Conservation (phyloP, 2,888 invertebrate genomes). For the Drosophila suboccidentalis region DNA sequence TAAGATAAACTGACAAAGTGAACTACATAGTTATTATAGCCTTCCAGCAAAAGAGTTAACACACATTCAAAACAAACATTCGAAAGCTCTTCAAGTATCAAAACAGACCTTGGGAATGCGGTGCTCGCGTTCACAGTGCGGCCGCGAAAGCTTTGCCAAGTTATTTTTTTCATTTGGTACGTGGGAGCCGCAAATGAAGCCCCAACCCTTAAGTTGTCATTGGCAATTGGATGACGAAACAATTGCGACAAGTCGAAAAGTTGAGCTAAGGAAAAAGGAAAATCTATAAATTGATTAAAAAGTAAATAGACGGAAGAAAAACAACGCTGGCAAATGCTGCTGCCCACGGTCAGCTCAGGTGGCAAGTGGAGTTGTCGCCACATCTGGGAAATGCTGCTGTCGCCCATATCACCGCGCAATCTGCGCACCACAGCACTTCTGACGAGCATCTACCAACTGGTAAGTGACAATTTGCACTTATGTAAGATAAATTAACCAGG, state of each 20-base stretch:
- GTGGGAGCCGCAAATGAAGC: constrained; percentile 49
- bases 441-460: constrained; percentile 85
- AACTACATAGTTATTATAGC: not conserved
- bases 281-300: constrained; percentile 78
- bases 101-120: constrained; percentile 65
- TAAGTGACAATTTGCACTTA: constrained; percentile 64
- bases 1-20: not conserved
- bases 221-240: constrained; percentile 75
- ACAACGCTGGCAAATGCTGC: constrained; percentile 59
- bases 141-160: constrained; percentile 53
- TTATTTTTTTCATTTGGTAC: constrained; percentile 26
- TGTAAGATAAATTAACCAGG: constrained; percentile 32
- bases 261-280: constrained; percentile 36
- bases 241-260: constrained; percentile 47
- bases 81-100: constrained; percentile 56
- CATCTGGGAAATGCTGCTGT: constrained; percentile 70
- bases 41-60: not conserved
- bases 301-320: constrained; percentile 30
- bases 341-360: constrained; percentile 48
- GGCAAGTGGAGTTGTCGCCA: constrained; percentile 57
- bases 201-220: constrained; percentile 43
- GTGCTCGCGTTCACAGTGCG: constrained; percentile 10
- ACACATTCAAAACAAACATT: constrained; percentile 33
- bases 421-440: constrained; percentile 84
- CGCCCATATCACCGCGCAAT: constrained; percentile 84